A percentile compares a stretch with the other conserved stretches of the same genome.
Conservation (phyloP, 2,888 invertebrate species). For the Napeogenes inachia region DNA sequence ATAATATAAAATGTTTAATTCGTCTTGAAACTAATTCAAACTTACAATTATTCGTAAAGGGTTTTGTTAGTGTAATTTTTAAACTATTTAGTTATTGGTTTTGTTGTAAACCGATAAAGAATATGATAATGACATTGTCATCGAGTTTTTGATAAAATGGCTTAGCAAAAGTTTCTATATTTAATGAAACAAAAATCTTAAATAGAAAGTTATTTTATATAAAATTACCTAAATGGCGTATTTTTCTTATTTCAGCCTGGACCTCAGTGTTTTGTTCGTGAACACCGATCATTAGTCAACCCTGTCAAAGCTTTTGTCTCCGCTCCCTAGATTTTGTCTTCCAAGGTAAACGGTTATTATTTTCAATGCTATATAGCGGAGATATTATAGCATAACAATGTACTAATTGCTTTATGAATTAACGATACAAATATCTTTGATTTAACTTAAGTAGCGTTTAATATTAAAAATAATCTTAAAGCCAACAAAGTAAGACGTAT, state of each 20-base stretch:
- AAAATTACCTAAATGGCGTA: constrained; percentile 38
- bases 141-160: too few relatives aligned
- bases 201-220: constrained; percentile 30
- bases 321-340: constrained; percentile 47
- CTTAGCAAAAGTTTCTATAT: too few relatives aligned
- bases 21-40: too few relatives aligned
- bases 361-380: constrained; percentile 8
- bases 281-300: constrained; percentile 45
- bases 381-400: not conserved
- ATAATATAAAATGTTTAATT: too few relatives aligned
- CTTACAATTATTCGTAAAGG: too few relatives aligned
- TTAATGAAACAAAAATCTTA: not conserved
- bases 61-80: too few relatives aligned
- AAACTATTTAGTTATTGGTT: too few relatives aligned
- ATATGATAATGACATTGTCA: too few relatives aligned
- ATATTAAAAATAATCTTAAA: not conserved
- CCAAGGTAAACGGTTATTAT: constrained; percentile 26
- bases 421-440: not conserved
- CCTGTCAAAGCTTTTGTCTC: constrained; percentile 45
- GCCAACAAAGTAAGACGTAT: too few relatives aligned
- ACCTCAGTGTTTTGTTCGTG: constrained; percentile 36
- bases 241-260: constrained; percentile 24
- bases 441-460: not conserved
- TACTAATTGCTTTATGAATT: constrained; percentile 1
- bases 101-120: too few relatives aligned